Conservation (phyloP, 2,888 invertebrate genomes). For the Limenitis camilla region DNA sequence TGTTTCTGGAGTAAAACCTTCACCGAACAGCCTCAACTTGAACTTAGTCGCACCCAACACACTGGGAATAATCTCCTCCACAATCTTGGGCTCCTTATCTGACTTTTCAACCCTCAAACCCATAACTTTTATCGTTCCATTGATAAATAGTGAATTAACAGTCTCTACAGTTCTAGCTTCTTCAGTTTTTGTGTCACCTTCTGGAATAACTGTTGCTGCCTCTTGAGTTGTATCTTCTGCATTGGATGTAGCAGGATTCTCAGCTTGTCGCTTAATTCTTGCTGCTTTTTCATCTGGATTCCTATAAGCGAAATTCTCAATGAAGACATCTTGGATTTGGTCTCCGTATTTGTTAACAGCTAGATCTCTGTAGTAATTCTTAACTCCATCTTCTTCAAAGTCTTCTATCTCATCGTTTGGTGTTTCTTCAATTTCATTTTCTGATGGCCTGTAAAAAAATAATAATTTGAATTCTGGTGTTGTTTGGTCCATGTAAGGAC, state of each 20-base stretch:
- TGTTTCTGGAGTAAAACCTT: constrained; percentile 44
- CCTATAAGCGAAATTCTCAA: constrained; percentile 32
- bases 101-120: constrained; percentile 58
- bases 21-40: constrained; percentile 51
- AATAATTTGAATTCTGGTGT: too few relatives aligned
- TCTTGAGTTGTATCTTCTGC: background rate
- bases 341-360: constrained; percentile 31
- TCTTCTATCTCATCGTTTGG: constrained; percentile 21
- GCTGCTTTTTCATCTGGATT: constrained; percentile 5
- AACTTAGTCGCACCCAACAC: constrained; percentile 49
- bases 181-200: background rate
- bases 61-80: constrained; percentile 57
- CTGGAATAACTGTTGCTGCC: background rate
- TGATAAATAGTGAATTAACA: background rate
- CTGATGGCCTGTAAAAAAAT: constrained; percentile 21
- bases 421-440: constrained; percentile 25
- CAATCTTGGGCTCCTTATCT: constrained; percentile 53
- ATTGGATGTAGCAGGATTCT: background rate
- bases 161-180: background rate
- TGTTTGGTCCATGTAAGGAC: too few relatives aligned
- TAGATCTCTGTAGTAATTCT: constrained; percentile 31
- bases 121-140: constrained; percentile 33
- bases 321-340: constrained; percentile 24
- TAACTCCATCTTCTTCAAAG: constrained; percentile 24
- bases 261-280: constrained; percentile 14